Percentiles rank a stretch among this genome's conserved stretches.
These are phyloP conservation scores for Schizopygopsis pylzovi DNA, from an alignment of 2,797 vertebrate species.

Conservation along the genomic window DNA sequence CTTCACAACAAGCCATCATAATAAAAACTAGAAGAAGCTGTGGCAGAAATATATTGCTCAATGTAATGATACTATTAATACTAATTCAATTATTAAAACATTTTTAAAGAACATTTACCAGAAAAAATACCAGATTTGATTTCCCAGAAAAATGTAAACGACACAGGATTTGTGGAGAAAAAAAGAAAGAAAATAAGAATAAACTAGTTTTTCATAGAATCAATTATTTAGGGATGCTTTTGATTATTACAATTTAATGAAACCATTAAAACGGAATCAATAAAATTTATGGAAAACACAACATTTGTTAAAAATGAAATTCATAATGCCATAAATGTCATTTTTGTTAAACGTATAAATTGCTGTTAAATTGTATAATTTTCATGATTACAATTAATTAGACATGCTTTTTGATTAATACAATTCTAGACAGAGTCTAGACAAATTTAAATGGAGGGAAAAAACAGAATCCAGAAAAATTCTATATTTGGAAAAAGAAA, in stretches of 20 bases:
- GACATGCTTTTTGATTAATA: neutral
- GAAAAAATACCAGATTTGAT: neutral
- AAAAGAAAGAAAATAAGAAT: too few relatives aligned
- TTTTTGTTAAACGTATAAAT: neutral
- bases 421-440: neutral
- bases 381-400: neutral
- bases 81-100: too few relatives aligned
- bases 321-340: too few relatives aligned
- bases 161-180: too few relatives aligned
- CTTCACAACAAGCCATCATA: too few relatives aligned
- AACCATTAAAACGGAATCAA: too few relatives aligned
- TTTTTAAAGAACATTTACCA: neutral
- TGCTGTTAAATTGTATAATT: neutral
- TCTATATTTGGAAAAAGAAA: neutral
- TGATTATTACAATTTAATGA: too few relatives aligned
- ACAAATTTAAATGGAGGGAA: too few relatives aligned
- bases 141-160: neutral
- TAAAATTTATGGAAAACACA: too few relatives aligned
- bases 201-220: too few relatives aligned
- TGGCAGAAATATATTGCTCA: neutral
- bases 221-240: too few relatives aligned
- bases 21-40: neutral
- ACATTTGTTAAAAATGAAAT: too few relatives aligned
- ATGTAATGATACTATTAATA: neutral
- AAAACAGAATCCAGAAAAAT: neutral